A percentile compares a stretch with the other conserved stretches of the same genome.
Conservation (phyloP, 2,797 vertebrate genomes). For the Enteromius afrohamiltoni region DNA sequence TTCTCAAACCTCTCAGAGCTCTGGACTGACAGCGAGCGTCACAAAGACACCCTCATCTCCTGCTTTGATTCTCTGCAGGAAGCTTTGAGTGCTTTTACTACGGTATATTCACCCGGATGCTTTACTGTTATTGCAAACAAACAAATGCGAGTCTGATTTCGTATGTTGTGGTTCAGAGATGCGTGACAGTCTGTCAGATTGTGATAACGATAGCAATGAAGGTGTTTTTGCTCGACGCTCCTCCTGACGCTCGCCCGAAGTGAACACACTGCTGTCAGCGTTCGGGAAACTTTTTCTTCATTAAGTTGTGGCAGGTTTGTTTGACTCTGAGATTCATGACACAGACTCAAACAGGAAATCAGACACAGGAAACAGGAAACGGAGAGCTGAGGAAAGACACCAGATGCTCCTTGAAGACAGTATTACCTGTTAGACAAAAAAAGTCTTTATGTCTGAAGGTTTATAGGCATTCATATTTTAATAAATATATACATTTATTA, state of each 20-base stretch:
- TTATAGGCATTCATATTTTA: no score
- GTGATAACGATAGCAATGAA: neutral
- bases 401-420: constrained; percentile 14
- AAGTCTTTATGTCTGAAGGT: neutral
- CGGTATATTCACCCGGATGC: neutral
- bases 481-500: neutral
- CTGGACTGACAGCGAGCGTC: neutral
- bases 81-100: neutral
- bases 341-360: neutral
- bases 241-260: neutral
- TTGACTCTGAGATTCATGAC: neutral
- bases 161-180: neutral
- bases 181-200: neutral
- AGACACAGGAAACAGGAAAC: neutral
- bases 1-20: neutral
- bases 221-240: neutral
- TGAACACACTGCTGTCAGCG: neutral
- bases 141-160: neutral
- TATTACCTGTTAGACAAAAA: neutral
- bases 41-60: neutral
- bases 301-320: neutral
- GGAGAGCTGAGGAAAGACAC: neutral
- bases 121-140: neutral
- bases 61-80: neutral
- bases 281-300: neutral